phyloP scores from a whole-genome alignment of 1,140 invertebrate genomes.

The Polyergus mexicanus region DNA sequence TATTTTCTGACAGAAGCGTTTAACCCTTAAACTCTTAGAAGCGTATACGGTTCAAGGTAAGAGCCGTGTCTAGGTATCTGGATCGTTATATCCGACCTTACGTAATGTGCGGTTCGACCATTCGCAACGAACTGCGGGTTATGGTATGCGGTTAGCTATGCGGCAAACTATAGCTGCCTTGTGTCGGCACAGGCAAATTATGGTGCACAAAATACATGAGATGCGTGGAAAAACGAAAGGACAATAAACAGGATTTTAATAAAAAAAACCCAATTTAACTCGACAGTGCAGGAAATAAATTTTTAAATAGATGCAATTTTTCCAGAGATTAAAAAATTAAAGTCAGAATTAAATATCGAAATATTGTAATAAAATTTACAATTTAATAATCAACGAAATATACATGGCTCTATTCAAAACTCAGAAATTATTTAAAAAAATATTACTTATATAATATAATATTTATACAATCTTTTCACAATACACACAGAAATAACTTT shows the following conservation, averaged over 20 bases:
- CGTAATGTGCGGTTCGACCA: slow-evolving; percentile 68
- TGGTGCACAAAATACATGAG: slow-evolving; percentile 22
- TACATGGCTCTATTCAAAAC: background rate
- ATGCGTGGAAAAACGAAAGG: slow-evolving; percentile 1
- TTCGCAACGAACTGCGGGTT: slow-evolving; percentile 77
- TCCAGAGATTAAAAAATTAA: background rate
- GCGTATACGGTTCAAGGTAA: slow-evolving; percentile 76
- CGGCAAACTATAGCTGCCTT: slow-evolving; percentile 27
- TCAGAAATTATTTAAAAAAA: background rate
- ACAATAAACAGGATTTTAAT: slow-evolving; percentile 41
- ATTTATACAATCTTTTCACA: too few relatives aligned
- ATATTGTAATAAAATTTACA: background rate
- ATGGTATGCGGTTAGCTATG: slow-evolving; percentile 59
- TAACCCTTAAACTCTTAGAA: slow-evolving; percentile 73
- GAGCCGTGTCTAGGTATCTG: slow-evolving; percentile 68
- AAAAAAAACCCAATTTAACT: background rate
- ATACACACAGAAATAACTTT: background rate
- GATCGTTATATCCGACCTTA: slow-evolving; percentile 75
- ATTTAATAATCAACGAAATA: background rate
- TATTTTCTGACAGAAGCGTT: slow-evolving; percentile 52
- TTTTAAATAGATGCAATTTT: background rate
- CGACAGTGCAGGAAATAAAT: slow-evolving; percentile 9
- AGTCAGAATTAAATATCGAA: background rate
- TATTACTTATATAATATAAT: too few relatives aligned
- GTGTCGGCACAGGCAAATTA: slow-evolving; percentile 55